Evolutionary conservation across 2,113 vertebrate species (phyloP).

Genomic region (Hippopotamus amphibius): DNA sequence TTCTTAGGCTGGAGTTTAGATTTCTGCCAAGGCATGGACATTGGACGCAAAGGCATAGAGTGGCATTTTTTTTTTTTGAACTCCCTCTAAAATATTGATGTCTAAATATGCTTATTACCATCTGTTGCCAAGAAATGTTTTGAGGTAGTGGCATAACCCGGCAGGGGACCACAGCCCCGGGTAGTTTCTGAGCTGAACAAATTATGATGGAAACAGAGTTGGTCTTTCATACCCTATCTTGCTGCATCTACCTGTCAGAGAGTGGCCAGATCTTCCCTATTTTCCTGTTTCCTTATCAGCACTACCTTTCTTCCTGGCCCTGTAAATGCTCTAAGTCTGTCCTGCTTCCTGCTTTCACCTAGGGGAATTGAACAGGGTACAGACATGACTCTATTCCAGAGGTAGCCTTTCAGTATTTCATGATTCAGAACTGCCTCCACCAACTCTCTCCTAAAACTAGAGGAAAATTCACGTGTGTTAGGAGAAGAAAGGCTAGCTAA

Average conservation of each 20-base stretch:
- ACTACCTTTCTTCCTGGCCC: neutral
- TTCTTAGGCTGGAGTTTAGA: neutral
- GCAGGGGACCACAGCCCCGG: neutral
- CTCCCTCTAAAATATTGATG: neutral
- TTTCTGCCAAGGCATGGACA: neutral
- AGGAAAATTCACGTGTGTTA: constrained; percentile 23
- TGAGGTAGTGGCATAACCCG: neutral
- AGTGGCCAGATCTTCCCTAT: neutral
- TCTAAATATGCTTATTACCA: constrained; percentile 30
- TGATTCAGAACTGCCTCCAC: constrained; percentile 20
- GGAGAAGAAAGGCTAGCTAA: constrained; percentile 45
- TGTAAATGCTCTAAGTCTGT: constrained; percentile 4
- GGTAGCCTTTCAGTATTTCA: neutral
- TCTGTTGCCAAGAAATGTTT: constrained; percentile 7
- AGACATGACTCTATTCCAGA: constrained; percentile 33
- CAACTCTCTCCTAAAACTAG: constrained; percentile 29
- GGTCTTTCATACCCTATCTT: neutral
- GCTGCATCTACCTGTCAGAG: neutral
- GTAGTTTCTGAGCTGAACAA: constrained; percentile 40
- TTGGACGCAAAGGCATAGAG: neutral
- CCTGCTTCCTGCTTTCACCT: constrained; percentile 11
- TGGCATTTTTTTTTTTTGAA: neutral
- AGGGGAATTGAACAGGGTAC: neutral
- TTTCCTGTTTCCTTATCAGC: constrained; percentile 4
- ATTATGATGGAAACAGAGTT: neutral